A percentile compares a stretch with the other conserved stretches of the same genome.
Conservation (phyloP, 2,113 vertebrate species). For the Leptosomus discolor region DNA sequence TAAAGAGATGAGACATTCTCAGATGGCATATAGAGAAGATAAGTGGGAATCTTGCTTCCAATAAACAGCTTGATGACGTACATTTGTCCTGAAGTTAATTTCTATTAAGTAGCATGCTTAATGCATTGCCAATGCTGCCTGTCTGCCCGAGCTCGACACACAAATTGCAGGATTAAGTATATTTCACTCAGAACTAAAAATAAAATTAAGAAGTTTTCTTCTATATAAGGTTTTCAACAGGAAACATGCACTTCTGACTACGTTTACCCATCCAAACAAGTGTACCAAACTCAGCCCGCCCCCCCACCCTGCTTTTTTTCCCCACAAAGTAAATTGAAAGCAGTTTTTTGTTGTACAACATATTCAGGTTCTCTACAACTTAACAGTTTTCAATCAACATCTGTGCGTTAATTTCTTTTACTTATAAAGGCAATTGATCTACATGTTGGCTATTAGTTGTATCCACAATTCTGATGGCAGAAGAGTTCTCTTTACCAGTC, state of each 20-base stretch:
- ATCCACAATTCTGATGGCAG: constrained; percentile 41
- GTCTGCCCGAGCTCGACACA: constrained; percentile 91
- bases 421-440: constrained; percentile 17
- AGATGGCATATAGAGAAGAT: constrained; percentile 51
- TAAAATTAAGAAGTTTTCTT: constrained; percentile 44
- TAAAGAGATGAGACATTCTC: constrained; percentile 74
- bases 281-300: not conserved
- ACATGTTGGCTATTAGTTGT: not conserved
- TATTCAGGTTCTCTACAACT: not conserved
- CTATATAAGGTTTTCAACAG: constrained; percentile 54
- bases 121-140: constrained; percentile 95
- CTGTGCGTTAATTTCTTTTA: not conserved
- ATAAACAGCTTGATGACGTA: constrained; percentile 58
- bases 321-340: not conserved
- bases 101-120: constrained; percentile 83
- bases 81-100: constrained; percentile 78
- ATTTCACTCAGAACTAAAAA: constrained; percentile 76
- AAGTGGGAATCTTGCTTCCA: constrained; percentile 77
- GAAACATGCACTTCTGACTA: constrained; percentile 76
- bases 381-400: constrained; percentile 9
- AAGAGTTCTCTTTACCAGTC: constrained; percentile 56
- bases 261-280: not conserved
- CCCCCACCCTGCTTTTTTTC: not conserved
- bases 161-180: constrained; percentile 76
- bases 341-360: not conserved